Evolutionary conservation across 2,113 vertebrate genomes (phyloP), one percentile per base, ranked within the genome.

Genomic region (Microcebus griseorufus): DNA sequence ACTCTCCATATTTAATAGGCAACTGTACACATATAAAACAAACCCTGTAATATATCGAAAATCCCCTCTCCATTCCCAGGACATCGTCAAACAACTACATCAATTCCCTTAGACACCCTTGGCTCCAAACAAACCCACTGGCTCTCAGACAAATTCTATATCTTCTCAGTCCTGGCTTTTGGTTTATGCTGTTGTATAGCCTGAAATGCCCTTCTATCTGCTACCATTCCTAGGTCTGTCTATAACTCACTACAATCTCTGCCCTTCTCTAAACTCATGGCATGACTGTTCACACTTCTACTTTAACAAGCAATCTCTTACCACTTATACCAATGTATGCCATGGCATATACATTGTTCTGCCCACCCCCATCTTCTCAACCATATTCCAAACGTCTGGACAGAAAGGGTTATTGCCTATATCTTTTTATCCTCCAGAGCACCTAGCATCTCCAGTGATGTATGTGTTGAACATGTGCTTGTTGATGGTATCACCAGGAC

Each of bases 101-200:
- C 34, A 1, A 11, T 0, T 22, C 25, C 51, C 3, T 2, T 4
- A 48, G 76, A 34, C 8, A n/a, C 23, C 25, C 34, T 22, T 8
- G 17, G 60, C 58, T 82, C 11, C 82, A 34, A n/a, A 55, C 23
- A 0, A 2, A 27, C 42, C 27, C 39, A 23, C 18, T 5, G 5
- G 37, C 39, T 39, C 69, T 42, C 69, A 79, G 45, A 62, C 18
- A 3, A 37, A 34, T 5, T 62, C 16, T 6, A 7, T 18, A 3
- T 25, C 29, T 10, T 32, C 62, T 60, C 5, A 6, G 10, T 13
- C 6, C 1, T 0, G 0, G 64, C n/a, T 37, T 4, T 29, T 58
- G 27, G 22, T 14, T 8, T 5, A 7, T 0, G 5, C 18, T 6
- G 3, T 29, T 4, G 12, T 1, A 10, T 6, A 27, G 4, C 51